Conservation (phyloP, 2,888 invertebrate species). For the Amblyjoppa fuscipennis region DNA sequence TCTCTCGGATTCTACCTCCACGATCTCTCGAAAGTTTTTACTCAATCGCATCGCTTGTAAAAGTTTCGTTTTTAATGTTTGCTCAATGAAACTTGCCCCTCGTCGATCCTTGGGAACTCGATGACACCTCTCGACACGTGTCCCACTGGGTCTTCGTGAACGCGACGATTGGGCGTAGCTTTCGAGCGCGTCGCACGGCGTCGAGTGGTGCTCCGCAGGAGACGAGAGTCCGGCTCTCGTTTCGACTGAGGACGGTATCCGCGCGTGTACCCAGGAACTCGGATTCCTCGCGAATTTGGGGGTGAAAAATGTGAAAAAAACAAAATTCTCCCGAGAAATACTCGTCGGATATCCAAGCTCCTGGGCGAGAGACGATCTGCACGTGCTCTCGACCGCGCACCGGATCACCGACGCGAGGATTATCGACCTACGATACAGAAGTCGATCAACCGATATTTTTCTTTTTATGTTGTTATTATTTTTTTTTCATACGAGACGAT, state of each 20-base stretch:
- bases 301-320: neutral
- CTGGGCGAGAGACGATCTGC: neutral
- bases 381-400: neutral
- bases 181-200: neutral
- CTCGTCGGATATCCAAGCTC: neutral
- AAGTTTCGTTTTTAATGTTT: neutral
- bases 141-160: neutral
- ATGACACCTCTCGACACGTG: constrained; percentile 5
- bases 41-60: neutral
- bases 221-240: constrained; percentile 46
- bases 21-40: constrained; percentile 9
- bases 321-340: neutral
- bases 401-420: neutral
- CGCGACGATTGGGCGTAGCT: neutral
- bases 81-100: neutral
- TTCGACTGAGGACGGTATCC: constrained; percentile 14
- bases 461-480: neutral
- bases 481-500: neutral
- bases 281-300: neutral
- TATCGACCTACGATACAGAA: neutral
- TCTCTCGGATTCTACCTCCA: neutral
- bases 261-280: constrained; percentile 14
- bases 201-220: constrained; percentile 5
- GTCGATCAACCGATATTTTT: neutral
- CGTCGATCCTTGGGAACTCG: constrained; percentile 25